Conservation (phyloP, 1,140 invertebrate genomes). For the Saccostrea echinata region DNA sequence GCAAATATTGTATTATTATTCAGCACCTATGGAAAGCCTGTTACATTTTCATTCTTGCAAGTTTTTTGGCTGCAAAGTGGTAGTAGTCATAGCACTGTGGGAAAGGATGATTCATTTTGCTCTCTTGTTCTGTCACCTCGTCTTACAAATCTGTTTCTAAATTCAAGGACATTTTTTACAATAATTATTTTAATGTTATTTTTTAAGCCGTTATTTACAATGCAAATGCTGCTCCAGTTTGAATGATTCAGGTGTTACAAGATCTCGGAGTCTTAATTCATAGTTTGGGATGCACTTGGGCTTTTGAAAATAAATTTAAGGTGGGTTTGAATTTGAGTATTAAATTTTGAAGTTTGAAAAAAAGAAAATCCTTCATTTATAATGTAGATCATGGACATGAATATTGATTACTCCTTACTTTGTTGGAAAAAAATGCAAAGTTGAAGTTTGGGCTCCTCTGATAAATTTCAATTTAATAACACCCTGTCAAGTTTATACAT, state of each 20-base stretch:
- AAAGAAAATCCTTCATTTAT: constrained; percentile 16
- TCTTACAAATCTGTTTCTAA: not conserved
- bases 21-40: not conserved
- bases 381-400: constrained; percentile 11
- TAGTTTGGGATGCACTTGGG: not conserved
- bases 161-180: not conserved
- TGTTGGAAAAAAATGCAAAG: not conserved
- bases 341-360: constrained; percentile 5
- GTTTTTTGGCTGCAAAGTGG: not conserved
- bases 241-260: constrained; percentile 7
- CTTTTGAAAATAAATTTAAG: constrained; percentile 22
- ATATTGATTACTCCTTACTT: constrained; percentile 5
- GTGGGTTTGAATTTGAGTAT: constrained; percentile 20
- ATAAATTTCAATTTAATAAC: constrained; percentile 33
- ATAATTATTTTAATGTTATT: constrained; percentile 1
- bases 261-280: not conserved
- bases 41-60: not conserved
- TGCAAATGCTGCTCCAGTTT: not conserved
- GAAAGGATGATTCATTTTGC: not conserved
- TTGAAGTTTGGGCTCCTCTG: not conserved
- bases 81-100: not conserved
- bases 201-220: constrained; percentile 14
- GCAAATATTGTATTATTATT: not conserved
- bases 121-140: not conserved
- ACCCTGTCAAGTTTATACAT: not conserved